Conservation (phyloP, 64 coral and sea anemone species). For the Hydrozoanthus tunicans region DNA sequence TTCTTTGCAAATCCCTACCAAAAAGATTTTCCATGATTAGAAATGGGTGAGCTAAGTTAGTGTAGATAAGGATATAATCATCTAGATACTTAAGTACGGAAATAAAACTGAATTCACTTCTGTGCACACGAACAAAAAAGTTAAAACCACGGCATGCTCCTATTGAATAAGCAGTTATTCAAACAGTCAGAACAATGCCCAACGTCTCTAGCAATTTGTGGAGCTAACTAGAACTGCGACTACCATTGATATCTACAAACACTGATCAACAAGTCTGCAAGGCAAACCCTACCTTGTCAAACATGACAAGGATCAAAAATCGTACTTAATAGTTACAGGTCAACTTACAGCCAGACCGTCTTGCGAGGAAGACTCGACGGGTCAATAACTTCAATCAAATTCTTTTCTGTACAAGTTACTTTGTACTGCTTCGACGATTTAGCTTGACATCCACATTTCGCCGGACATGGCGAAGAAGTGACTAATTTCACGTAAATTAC, state of each 20-base stretch:
- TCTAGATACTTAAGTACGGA: too few relatives aligned
- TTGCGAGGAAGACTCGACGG: background rate
- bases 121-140: background rate
- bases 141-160: background rate
- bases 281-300: slow-evolving; percentile 20
- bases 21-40: background rate
- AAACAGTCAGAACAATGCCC: background rate
- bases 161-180: background rate
- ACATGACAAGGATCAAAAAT: slow-evolving; percentile 7
- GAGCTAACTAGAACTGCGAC: background rate
- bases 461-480: background rate
- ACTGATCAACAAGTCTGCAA: background rate
- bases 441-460: background rate
- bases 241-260: background rate
- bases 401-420: background rate
- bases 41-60: too few relatives aligned
- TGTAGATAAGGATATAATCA: too few relatives aligned
- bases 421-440: slow-evolving; percentile 26
- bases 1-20: slow-evolving; percentile 47
- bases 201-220: background rate
- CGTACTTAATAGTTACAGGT: background rate
- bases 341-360: slow-evolving; percentile 35
- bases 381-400: slow-evolving; percentile 1
- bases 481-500: slow-evolving; percentile 27
- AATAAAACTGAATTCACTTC: background rate